Base-by-base conservation (phyloP, 2,797 vertebrate genomes). In the Lepus oiostolus region DNA sequence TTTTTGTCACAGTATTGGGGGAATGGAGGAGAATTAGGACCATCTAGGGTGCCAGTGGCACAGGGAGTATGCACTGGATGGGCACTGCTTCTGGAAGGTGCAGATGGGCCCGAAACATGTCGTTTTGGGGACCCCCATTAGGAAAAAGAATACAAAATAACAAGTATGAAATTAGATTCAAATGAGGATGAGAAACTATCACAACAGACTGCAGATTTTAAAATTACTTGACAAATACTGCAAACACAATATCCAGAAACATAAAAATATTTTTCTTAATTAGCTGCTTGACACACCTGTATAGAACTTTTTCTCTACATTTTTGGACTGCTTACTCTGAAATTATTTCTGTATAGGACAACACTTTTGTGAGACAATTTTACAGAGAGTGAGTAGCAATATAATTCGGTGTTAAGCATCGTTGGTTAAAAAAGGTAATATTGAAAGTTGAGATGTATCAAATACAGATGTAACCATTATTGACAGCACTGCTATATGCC, bases 361-460 rank as follows among this genome's bases (percentile, higher is more conserved):
- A 21, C 42, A 47, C 42, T 87, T 91, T 96, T 71, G 65, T 79
- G 84, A 74, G 50, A 60, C 10, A 47, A 35, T 93, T 95, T 94
- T 87, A 79, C 60, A 67, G 47, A 42, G 81, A 70, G 54, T 58
- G 38, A 84, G 30, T 35, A 71, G 72, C 91, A 84, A 71, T 80
- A 62, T 52, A 80, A 81, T 86, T 52, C 65, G n/a, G 67, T 67
- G 21, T 84, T 77, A 89, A 63, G 21, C 85, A 4, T 76, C 52
- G 62, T 32, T 86, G 83, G 87, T 91, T 84, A 70, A 35, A 93
- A 67, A 75, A 47, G 90, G n/a, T 86, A 75, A 65, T 47, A n/a
- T 16, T 65, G 71, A 83, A 90, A 88, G 24, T 1, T 4, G 19
- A 17, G 28, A 10, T 60, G 80, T 19, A n/a, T 47, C 22, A 74